Conservation (phyloP, 1,140 invertebrate genomes). For the Drosophila watanabei region DNA sequence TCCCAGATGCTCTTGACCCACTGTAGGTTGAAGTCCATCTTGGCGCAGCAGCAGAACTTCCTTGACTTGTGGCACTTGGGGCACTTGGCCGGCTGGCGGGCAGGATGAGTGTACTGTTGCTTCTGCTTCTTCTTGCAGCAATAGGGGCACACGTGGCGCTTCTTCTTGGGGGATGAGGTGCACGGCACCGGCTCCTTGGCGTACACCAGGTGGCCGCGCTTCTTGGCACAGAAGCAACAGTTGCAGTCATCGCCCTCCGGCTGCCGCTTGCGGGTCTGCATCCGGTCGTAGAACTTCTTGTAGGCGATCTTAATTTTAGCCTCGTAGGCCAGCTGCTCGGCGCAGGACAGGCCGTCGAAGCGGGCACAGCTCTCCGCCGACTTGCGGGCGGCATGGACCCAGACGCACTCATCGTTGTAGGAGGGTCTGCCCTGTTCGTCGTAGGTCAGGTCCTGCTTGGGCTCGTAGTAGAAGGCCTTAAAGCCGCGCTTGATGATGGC, state of each 20-base stretch:
- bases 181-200: slow-evolving; percentile 74
- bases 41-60: slow-evolving; percentile 78
- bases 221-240: slow-evolving; percentile 83
- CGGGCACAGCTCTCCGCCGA: slow-evolving; percentile 75
- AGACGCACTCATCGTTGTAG: slow-evolving; percentile 80
- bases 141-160: slow-evolving; percentile 73
- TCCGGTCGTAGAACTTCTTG: slow-evolving; percentile 81
- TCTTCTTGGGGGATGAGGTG: slow-evolving; percentile 55
- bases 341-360: slow-evolving; percentile 75
- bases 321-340: slow-evolving; percentile 72
- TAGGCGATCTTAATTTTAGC: slow-evolving; percentile 80
- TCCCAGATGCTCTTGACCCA: slow-evolving; percentile 82
- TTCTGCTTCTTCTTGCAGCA: slow-evolving; percentile 81
- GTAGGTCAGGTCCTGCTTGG: slow-evolving; percentile 66
- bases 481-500: slow-evolving; percentile 79
- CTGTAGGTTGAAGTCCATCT: slow-evolving; percentile 74
- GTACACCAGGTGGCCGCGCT: slow-evolving; percentile 78
- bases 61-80: slow-evolving; percentile 78
- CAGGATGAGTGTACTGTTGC: slow-evolving; percentile 59
- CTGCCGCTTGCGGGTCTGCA: slow-evolving; percentile 73
- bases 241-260: slow-evolving; percentile 81
- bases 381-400: slow-evolving; percentile 79
- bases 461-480: slow-evolving; percentile 81
- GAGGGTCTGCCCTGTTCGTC: slow-evolving; percentile 68
- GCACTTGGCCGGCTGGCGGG: slow-evolving; percentile 64